These are phyloP conservation scores for Tetropium fuscum DNA, from an alignment of 2,888 invertebrate species.

Conservation along the genomic window DNA sequence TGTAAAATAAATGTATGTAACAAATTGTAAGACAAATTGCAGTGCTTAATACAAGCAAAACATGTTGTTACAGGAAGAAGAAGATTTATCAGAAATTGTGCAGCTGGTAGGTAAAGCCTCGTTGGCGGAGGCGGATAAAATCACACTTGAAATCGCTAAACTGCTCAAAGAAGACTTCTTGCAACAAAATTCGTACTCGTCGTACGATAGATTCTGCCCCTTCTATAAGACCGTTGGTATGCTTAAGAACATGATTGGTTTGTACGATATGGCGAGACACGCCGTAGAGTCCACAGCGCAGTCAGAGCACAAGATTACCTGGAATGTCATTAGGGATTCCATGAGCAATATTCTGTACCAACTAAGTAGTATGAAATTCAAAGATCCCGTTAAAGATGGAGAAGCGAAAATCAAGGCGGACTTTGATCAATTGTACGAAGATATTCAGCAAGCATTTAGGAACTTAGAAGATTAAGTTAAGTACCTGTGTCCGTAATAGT, in stretches of 20 bases:
- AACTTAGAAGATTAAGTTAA: constrained; percentile 93
- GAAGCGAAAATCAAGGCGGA: constrained; percentile 97
- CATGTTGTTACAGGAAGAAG: constrained; percentile 80
- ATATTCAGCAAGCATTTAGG: constrained; percentile 97
- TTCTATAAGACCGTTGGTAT: constrained; percentile 99
- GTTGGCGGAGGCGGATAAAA: constrained; percentile 98
- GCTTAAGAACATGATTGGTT: constrained; percentile 97
- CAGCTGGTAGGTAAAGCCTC: constrained; percentile 99
- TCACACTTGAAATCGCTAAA: constrained; percentile 98
- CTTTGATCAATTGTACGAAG: constrained; percentile 96
- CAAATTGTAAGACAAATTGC: no score
- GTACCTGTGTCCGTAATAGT: background rate
- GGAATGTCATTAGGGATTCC: constrained; percentile 97
- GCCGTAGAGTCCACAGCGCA: constrained; percentile 98
- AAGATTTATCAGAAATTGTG: constrained; percentile 99
- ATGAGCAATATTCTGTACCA: constrained; percentile 98
- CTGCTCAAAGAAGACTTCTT: constrained; percentile 99
- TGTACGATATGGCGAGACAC: constrained; percentile 98
- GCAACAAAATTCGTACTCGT: constrained; percentile 98
- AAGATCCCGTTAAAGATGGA: constrained; percentile 98
- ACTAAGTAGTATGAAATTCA: constrained; percentile 99
- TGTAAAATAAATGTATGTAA: no score
- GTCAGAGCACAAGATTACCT: constrained; percentile 99
- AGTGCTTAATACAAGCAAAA: no score
- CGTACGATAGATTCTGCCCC: constrained; percentile 98